Percentiles rank a stretch among this genome's conserved stretches.
phyloP scores from a whole-genome alignment of 2,113 vertebrate genomes.

The Hippopotamus amphibius region DNA sequence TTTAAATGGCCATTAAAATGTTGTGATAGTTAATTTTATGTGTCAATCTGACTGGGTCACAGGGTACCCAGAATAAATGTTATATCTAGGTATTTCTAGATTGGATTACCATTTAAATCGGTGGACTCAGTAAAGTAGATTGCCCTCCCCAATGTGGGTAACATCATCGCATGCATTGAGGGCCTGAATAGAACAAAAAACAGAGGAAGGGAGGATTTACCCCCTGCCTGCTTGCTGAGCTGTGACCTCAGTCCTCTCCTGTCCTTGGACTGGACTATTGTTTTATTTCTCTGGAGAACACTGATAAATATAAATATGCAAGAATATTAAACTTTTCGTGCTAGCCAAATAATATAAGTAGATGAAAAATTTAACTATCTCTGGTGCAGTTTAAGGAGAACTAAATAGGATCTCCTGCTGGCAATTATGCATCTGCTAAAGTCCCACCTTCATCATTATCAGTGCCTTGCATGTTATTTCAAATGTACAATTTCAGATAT shows the following conservation, averaged over 20 bases:
- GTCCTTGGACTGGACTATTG: background rate
- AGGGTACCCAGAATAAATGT: background rate
- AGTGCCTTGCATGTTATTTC: background rate
- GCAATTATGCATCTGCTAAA: background rate
- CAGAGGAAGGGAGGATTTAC: background rate
- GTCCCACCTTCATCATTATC: fast-evolving
- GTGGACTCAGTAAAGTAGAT: background rate
- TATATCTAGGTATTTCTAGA: background rate
- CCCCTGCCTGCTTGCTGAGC: background rate
- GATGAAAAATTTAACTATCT: background rate
- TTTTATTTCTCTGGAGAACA: background rate
- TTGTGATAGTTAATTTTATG: background rate
- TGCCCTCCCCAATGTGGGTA: background rate
- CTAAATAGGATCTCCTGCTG: background rate
- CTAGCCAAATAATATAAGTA: background rate
- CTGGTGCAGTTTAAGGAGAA: background rate
- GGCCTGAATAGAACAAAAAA: background rate
- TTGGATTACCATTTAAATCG: background rate
- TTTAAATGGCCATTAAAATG: background rate
- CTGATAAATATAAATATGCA: background rate
- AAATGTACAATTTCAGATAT: background rate
- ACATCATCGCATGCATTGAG: background rate
- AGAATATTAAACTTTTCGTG: background rate
- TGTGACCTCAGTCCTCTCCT: background rate
- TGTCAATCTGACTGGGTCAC: background rate